A percentile compares a stretch with the other conserved stretches of the same genome.
Conservation (phyloP, 2,888 invertebrate species). For the Desoria tigrina region DNA sequence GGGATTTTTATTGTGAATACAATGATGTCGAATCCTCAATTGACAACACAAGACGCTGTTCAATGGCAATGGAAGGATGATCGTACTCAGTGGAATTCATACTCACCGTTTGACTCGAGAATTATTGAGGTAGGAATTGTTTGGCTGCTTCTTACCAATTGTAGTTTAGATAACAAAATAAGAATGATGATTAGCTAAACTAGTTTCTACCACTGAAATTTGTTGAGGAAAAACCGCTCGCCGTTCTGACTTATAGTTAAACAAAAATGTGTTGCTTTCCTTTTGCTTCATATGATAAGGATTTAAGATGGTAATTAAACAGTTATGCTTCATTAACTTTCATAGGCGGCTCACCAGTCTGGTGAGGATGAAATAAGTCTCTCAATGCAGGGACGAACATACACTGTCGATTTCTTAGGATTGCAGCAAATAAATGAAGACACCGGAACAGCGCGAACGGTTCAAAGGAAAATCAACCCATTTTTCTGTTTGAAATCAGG, state of each 20-base stretch:
- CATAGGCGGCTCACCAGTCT: slow-evolving; percentile 78
- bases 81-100: slow-evolving; percentile 84
- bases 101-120: slow-evolving; percentile 87
- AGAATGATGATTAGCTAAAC: slow-evolving; percentile 16
- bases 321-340: neutral
- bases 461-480: slow-evolving; percentile 70
- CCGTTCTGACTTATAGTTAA: slow-evolving; percentile 27
- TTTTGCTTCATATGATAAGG: no score
- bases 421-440: slow-evolving; percentile 99
- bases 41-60: slow-evolving; percentile 65
- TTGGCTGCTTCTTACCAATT: neutral
- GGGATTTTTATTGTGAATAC: slow-evolving; percentile 94
- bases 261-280: no score
- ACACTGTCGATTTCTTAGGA: slow-evolving; percentile 92
- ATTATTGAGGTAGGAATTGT: slow-evolving; percentile 79
- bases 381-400: slow-evolving; percentile 87
- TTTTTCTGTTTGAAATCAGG: slow-evolving; percentile 46
- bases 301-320: neutral
- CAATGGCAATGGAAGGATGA: slow-evolving; percentile 99
- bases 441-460: slow-evolving; percentile 88
- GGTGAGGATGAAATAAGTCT: slow-evolving; percentile 95
- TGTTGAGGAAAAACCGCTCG: slow-evolving; percentile 32
- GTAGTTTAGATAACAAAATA: no score
- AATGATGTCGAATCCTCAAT: slow-evolving; percentile 58
- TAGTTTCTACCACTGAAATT: neutral